Percentiles rank a stretch among this genome's conserved stretches.
Evolutionary conservation across 37 sponge, comb jelly and placozoan species (phyloP).

Genomic region (Agelas oroides): DNA sequence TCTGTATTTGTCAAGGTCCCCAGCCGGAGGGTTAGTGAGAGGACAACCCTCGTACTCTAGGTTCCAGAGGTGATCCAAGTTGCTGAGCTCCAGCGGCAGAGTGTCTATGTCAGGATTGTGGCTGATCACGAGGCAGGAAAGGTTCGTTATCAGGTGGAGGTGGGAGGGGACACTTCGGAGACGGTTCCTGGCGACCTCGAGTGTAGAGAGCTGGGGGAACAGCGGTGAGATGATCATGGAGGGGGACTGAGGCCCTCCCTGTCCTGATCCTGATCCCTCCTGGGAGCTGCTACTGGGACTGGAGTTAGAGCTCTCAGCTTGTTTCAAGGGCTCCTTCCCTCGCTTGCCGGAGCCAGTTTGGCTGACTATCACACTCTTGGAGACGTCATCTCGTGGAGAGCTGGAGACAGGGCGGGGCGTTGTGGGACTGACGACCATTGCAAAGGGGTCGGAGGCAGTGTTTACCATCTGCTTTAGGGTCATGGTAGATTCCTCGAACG

Average conservation of each 20-base stretch:
- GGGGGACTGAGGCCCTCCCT: not conserved
- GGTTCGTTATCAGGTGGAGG: slow-evolving; percentile 52
- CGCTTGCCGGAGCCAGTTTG: too few relatives aligned
- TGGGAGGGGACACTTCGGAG: slow-evolving; percentile 54
- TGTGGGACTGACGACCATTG: not conserved
- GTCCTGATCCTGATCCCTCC: slow-evolving; percentile 14
- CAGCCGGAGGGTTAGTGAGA: slow-evolving; percentile 62
- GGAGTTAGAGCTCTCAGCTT: slow-evolving; percentile 13
- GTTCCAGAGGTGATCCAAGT: slow-evolving; percentile 78
- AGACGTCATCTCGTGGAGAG: too few relatives aligned
- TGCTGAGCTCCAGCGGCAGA: slow-evolving; percentile 81
- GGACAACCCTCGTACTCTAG: slow-evolving; percentile 81
- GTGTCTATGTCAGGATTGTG: slow-evolving; percentile 75
- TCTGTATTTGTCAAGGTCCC: slow-evolving; percentile 77
- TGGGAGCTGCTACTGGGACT: slow-evolving; percentile 26
- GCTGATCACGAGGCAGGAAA: slow-evolving; percentile 72
- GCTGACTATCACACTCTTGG: too few relatives aligned
- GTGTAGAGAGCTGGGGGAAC: slow-evolving; percentile 72
- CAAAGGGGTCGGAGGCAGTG: not conserved
- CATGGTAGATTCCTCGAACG: slow-evolving; percentile 25
- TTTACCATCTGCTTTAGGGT: too few relatives aligned
- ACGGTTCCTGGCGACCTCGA: slow-evolving; percentile 72
- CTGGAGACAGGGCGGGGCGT: too few relatives aligned
- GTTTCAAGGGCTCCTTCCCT: not conserved
- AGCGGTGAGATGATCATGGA: slow-evolving; percentile 49